Base-by-base conservation (phyloP, 1,140 invertebrate genomes). In the Procambarus clarkii region DNA sequence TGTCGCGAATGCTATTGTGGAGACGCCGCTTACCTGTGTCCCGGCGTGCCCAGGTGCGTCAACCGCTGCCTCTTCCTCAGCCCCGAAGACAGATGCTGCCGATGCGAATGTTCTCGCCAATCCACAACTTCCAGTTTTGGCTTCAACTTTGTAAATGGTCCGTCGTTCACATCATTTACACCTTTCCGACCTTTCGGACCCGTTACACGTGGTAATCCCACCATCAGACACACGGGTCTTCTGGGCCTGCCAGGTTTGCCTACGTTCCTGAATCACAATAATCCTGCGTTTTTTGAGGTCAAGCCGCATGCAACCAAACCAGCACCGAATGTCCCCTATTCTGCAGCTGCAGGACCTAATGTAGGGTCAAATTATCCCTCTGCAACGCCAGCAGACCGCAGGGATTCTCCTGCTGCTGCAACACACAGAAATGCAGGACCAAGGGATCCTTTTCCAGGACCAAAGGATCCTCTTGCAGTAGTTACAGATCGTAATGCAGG, bases 31-130 rank as follows among this genome's bases (percentile, higher is more conserved):
- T 83, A 82, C 80, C 34, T 89, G 5, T 89, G 87, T 45, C 87
- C 87, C 0, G 80, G 80, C 3, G 87, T 89, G 46, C 87, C 64
- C 15, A 71, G 87, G 11, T 89, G 87, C 74, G 9, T 48, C 21
- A 89, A 76, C 87, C 87, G 79, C 64, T 89, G 87, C 21, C 78
- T 71, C 15, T 89, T 82, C 69, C 80, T 89, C 13, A 89, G 87
- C 50, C n/a, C 79, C n/a, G 78, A 83, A 48, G 87, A 89, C 74
- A 60, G 78, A 15, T 89, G 87, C 69, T 89, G 87, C 80, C 64
- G 80, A 9, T 89, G 87, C 54, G n/a, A 81, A 45, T 89, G 87
- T 45, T 21, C 8, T 13, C 71, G 48, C 21, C 74, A 44, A 48
- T n/a, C 45, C 18, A 21, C 18, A 24, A 15, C 50, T 34, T n/a